phyloP scores from a whole-genome alignment of 2,888 invertebrate genomes.

The Platycnemis pennipes region DNA sequence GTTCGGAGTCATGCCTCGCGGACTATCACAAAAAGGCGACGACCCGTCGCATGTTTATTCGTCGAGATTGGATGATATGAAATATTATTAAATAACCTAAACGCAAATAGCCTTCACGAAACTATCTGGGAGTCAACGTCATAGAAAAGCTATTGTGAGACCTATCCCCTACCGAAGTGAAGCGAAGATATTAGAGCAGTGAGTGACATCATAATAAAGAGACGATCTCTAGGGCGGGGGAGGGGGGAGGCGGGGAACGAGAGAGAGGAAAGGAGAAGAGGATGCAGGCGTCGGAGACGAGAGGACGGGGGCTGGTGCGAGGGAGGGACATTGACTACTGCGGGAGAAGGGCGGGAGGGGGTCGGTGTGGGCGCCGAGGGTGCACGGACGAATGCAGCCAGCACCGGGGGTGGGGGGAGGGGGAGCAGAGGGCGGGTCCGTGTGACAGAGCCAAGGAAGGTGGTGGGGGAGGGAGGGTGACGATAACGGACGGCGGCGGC shows the following conservation, averaged over 20 bases:
- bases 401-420: not conserved
- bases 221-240: not conserved
- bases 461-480: no score
- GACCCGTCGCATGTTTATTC: no score
- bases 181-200: not conserved
- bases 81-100: no score
- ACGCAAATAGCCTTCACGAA: not conserved
- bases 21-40: no score
- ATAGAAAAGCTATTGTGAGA: not conserved
- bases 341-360: not conserved
- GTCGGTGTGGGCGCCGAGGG: not conserved
- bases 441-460: no score
- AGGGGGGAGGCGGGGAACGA: not conserved
- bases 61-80: no score
- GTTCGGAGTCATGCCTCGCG: no score
- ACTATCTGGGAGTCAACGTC: not conserved
- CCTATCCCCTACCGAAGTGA: no score
- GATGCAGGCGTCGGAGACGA: not conserved
- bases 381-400: not conserved
- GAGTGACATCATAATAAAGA: constrained; percentile 27
- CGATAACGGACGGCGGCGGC: not conserved
- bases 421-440: not conserved
- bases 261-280: not conserved
- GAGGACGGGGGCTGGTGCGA: not conserved
- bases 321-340: not conserved